Conservation (phyloP, 23 tunicate species). For the Corella eumyota region DNA sequence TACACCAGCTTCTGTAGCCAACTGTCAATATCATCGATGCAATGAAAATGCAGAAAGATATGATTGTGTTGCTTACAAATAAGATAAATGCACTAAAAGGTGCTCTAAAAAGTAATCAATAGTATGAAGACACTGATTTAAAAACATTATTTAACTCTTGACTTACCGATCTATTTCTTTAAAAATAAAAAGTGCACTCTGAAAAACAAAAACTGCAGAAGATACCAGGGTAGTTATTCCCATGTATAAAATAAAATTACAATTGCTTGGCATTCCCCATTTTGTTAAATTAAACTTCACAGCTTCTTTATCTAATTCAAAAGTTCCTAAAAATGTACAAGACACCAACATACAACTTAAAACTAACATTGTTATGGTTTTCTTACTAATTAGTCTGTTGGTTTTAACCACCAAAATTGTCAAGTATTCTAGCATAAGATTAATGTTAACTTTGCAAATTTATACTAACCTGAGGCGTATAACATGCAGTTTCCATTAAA, state of each 20-base stretch:
- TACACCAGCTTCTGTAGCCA: too few species aligned
- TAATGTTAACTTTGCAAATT: neutral
- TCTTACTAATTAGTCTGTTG: neutral
- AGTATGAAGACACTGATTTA: too few species aligned
- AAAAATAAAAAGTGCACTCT: too few species aligned
- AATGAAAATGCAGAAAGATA: constrained; percentile 4
- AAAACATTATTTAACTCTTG: too few species aligned
- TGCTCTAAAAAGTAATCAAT: constrained; percentile 17
- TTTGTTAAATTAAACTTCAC: neutral
- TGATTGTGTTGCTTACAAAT: constrained; percentile 9
- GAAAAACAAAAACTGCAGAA: constrained; percentile 27
- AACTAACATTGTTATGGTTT: too few species aligned
- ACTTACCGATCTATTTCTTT: too few species aligned
- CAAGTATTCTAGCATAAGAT: neutral
- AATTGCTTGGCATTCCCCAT: constrained; percentile 52
- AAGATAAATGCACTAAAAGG: constrained; percentile 39
- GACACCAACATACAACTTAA: too few species aligned
- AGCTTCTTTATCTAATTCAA: too few species aligned
- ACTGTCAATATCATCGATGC: neutral
- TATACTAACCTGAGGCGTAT: constrained; percentile 35
- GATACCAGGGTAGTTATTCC: constrained; percentile 30
- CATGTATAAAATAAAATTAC: constrained; percentile 56
- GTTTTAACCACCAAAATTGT: neutral
- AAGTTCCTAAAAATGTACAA: too few species aligned
- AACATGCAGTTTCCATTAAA: constrained; percentile 35